Conservation (phyloP, 30 jellyfish, hydroid and myxozoan genomes). For the Chrysaora quinquecirrha region DNA sequence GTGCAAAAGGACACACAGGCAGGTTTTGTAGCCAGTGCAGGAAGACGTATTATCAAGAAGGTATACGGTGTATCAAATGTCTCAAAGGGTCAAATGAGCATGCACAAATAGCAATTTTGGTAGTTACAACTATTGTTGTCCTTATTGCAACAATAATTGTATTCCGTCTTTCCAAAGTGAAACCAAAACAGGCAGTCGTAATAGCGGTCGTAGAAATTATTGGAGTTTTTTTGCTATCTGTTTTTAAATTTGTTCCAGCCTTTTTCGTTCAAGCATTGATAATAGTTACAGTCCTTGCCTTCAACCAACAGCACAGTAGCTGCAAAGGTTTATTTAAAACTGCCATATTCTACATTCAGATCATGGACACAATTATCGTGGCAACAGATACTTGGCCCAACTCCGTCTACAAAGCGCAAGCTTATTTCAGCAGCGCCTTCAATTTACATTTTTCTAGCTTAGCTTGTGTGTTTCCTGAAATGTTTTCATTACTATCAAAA, state of each 20-base stretch:
- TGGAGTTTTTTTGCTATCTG: conserved; percentile 6
- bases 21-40: conserved; percentile 67
- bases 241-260: conserved; percentile 11
- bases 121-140: conserved; percentile 1
- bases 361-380: conserved; percentile 47
- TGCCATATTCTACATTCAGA: conserved; percentile 49
- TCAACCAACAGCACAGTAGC: conserved; percentile 9
- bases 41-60: conserved; percentile 37
- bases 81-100: conserved; percentile 16
- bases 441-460: conserved; percentile 51
- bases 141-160: neutral
- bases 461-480: conserved; percentile 27
- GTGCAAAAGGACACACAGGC: conserved; percentile 48
- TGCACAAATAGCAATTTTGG: neutral
- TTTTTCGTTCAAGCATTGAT: conserved; percentile 13
- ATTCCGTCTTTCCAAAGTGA: neutral
- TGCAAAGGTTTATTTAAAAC: conserved; percentile 53
- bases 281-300: conserved; percentile 17
- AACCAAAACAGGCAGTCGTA: conserved; percentile 6
- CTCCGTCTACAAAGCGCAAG: conserved; percentile 29
- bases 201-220: conserved; percentile 24
- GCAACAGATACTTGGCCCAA: conserved; percentile 58
- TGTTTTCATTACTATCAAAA: neutral
- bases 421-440: conserved; percentile 37
- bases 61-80: conserved; percentile 44